A percentile compares a stretch with the other conserved stretches of the same genome.
These are phyloP conservation scores for Agrotis segetum DNA, from an alignment of 2,888 invertebrate species.

Conservation along the genomic window DNA sequence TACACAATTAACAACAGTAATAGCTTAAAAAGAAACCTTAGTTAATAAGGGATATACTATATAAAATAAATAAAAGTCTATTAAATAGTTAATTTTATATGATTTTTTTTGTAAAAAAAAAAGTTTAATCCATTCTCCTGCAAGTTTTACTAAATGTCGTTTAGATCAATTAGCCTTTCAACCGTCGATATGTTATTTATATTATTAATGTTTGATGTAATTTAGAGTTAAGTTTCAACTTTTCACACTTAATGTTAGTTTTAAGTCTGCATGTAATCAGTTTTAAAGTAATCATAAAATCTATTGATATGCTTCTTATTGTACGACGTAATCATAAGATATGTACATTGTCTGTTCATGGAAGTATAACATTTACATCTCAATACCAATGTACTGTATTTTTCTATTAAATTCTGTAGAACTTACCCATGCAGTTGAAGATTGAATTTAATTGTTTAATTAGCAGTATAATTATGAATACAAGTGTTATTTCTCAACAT, in stretches of 20 bases:
- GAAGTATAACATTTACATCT: constrained; percentile 30
- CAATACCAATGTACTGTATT: constrained; percentile 28
- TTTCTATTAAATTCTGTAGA: constrained; percentile 14
- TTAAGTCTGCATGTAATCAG: constrained; percentile 46
- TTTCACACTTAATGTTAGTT: constrained; percentile 55
- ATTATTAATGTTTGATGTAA: constrained; percentile 55
- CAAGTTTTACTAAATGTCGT: too few species aligned
- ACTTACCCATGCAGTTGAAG: constrained; percentile 14
- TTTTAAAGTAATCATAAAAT: constrained; percentile 37
- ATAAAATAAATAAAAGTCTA: too few species aligned
- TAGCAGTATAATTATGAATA: too few species aligned
- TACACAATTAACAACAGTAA: too few species aligned
- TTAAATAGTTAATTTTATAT: too few species aligned
- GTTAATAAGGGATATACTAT: too few species aligned
- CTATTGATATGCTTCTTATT: constrained; percentile 43
- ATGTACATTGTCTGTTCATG: constrained; percentile 31
- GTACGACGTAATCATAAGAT: constrained; percentile 33
- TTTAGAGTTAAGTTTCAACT: constrained; percentile 60
- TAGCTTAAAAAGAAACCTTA: too few species aligned
- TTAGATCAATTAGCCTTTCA: too few species aligned
- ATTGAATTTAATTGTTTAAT: constrained; percentile 4
- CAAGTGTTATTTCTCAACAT: too few species aligned
- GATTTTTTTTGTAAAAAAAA: too few species aligned
- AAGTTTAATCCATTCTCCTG: too few species aligned
- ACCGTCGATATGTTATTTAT: constrained; percentile 63